Base-by-base conservation (phyloP, 2,888 invertebrate genomes). In the Catocala sponsa region DNA sequence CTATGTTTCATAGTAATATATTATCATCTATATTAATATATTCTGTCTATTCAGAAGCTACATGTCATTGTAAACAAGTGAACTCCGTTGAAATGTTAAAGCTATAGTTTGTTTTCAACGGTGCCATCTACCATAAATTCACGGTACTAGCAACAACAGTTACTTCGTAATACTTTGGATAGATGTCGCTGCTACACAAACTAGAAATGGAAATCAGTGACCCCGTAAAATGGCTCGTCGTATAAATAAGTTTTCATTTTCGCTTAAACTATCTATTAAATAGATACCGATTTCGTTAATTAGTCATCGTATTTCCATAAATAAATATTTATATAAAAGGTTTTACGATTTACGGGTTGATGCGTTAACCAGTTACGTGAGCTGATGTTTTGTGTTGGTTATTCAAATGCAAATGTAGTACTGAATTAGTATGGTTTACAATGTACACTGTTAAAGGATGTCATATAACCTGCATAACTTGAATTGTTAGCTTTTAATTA, bases 401-500 rank as follows among this genome's bases (percentile, higher is more conserved):
- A 75, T 73, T 65, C 57, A 60, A 68, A 74, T 73, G 64, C 55
- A 60, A 68, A 72, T 60, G 52, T n/a, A 43, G 46, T 59, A 51
- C 67, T 50, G 57, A 54, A 59, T 66, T 62, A 60, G 63, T 60
- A 66, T 57, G 68, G 58, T 42, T 58, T 46, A 69, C 65, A 68
- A 61, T 68, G 64, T 55, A 38, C 13, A 15, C 12, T 62, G 47
- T 60, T 35, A 53, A 58, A 58, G 49, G 48, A 57, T 64, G 49
- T 11, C 54, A 57, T 68, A 44, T n/a, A 54, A 43, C 55, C 42
- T 41, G 61, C 55, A 35, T 47, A 57, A 73, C 63, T 69, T 63
- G 68, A 67, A 67, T 73, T 75, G 73, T 68, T 67, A 61, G 12
- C 57, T 71, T 73, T 58, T 57, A 61, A 65, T 70, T 38, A 64